Evolutionary conservation across 2,888 invertebrate species (phyloP), one percentile per base, ranked within the genome.

Genomic region (Trypoxylon attenuatum): DNA sequence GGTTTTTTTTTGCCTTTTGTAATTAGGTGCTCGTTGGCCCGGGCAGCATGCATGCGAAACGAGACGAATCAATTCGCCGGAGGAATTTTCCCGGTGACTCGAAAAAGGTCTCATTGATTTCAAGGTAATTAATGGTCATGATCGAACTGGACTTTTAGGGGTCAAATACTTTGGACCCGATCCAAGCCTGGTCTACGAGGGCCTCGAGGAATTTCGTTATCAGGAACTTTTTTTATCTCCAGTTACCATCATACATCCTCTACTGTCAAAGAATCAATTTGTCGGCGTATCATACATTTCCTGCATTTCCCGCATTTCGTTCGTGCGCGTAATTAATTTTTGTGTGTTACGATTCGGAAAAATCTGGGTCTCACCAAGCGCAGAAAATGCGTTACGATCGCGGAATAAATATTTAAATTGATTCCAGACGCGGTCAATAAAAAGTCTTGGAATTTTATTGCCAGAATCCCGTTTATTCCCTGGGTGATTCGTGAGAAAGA

Each of bases 351-450:
- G 58, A n/a, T 29, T 21, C 50, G 67, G 39, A 58, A 59, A 53
- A 69, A 69, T 72, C 53, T 54, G 54, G 19, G 23, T 13, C 19
- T 45, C 61, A 50, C 61, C 53, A 49, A 15, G 18, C 10, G 43
- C 45, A 41, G 55, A 55, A 46, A n/a, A n/a, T n/a, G 29, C 39
- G 29, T 49, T 52, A 39, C 16, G 39, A 53, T 47, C 16, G 6
- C 38, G 13, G 27, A 16, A 22, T 25, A 52, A 63, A 55, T 56
- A 58, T 66, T 67, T 63, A 62, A 57, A 57, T 57, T 23, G 52
- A 50, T 49, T 69, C 66, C 66, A 63, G 62, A 41, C 29, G 33
- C 41, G 58, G 59, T 69, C 66, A 46, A 49, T 42, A 23, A 56
- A 53, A 43, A 29, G 21, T 52, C 65, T 52, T 41, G 50, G 49